Base-by-base conservation (phyloP, 1,140 invertebrate genomes). In the Tetramorium simillimum region DNA sequence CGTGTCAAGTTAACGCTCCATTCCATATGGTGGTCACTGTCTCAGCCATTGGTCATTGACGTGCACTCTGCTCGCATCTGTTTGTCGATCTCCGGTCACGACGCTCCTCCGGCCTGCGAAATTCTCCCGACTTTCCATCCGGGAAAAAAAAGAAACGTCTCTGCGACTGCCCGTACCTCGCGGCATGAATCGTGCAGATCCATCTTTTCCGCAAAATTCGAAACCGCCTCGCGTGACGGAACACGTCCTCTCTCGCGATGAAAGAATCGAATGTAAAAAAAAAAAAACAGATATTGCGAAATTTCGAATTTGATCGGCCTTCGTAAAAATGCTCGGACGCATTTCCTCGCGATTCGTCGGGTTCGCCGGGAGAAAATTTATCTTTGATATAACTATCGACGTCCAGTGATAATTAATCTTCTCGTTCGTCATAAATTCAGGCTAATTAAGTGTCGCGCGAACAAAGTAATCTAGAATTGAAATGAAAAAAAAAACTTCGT, bases 1-100 rank as follows among this genome's bases (percentile, higher is more conserved):
- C 94, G 94, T 95, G 94, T 95, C 94, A 95, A 93, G 92, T 91
- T 90, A 93, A 91, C 86, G 91, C 93, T 94, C 92, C 93, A 94
- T 95, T 95, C 94, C 94, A 95, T 95, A 95, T 95, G 94, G 94
- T 95, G 93, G 93, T 93, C 92, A 91, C 90, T 91, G 88, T 56
- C 85, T 91, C 91, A 84, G 86, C 86, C 86, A 91, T 86, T 94
- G 93, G 93, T 94, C 93, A 93, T 93, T 95, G 93, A 94, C 94
- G 94, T 94, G 90, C 91, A 90, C 92, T 91, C 91, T 89, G 90
- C 78, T 70, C 75, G 53, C 82, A 86, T 91, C 53, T 76, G 7
- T 69, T 88, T 62, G 12, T 46, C 28, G 60, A 46, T 33, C n/a
- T 14, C 33, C n/a, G n/a, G 28, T 58, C 46, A 21, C 10, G 18